phyloP scores from a whole-genome alignment of 2,113 vertebrate species.

The Australoheros scitulus region DNA sequence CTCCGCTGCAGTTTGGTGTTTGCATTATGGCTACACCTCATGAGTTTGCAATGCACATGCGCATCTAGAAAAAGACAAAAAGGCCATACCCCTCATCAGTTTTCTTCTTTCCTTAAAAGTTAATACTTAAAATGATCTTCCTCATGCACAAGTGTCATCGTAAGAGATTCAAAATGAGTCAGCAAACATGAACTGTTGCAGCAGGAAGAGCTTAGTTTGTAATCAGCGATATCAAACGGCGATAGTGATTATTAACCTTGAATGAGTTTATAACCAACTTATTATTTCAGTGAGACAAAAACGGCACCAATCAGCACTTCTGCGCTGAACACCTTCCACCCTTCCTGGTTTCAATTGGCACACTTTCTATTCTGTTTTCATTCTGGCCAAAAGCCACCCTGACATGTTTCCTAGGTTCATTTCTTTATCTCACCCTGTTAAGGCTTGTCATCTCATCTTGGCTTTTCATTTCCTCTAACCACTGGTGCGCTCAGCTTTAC shows the following conservation, averaged over 20 bases:
- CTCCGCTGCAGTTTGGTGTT: neutral
- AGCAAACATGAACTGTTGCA: conserved; percentile 8
- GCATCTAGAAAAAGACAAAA: neutral
- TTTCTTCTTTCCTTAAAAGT: neutral
- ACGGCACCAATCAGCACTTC: neutral
- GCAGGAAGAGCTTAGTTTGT: neutral
- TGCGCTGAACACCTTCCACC: neutral
- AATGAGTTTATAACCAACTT: conserved; percentile 3
- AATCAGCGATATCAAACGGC: neutral
- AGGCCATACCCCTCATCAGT: neutral
- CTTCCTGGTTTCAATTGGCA: neutral
- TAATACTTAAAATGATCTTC: neutral
- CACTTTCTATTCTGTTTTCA: neutral
- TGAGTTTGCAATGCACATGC: neutral
- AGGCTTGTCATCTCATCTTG: conserved; percentile 20
- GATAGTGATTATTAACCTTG: neutral
- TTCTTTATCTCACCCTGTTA: neutral
- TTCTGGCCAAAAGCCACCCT: neutral
- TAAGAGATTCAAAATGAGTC: neutral
- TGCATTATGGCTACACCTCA: neutral
- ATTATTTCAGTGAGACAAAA: conserved; percentile 5
- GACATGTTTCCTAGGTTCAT: neutral
- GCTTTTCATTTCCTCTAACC: conserved; percentile 56
- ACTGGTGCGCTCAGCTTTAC: conserved; percentile 21
- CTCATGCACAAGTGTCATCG: neutral